phyloP scores from a whole-genome alignment of 2,888 invertebrate species.

The Patella pellucida region DNA sequence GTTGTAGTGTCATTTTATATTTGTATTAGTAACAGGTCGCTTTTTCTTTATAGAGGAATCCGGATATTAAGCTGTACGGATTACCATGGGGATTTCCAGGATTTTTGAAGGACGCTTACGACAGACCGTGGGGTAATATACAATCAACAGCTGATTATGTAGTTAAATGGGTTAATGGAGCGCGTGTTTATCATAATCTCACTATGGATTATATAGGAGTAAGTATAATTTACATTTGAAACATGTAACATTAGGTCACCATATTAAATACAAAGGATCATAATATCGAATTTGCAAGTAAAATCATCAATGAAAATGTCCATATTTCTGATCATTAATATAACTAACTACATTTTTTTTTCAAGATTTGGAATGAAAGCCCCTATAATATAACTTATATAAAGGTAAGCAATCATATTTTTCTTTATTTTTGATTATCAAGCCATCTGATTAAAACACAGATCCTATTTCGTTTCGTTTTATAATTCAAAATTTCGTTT shows the following conservation, averaged over 20 bases:
- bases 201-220: not conserved
- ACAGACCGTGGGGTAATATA: constrained; percentile 1
- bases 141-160: not conserved
- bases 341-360: not conserved
- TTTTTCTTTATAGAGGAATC: not conserved
- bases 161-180: not conserved
- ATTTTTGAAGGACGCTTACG: not conserved
- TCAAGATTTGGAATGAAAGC: not conserved
- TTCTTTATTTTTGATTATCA: no score
- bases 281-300: no score
- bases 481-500: no score
- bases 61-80: not conserved
- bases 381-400: not conserved
- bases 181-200: not conserved
- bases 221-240: not conserved
- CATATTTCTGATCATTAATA: no score
- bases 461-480: no score
- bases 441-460: no score
- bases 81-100: constrained; percentile 4
- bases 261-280: no score
- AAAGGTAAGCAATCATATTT: not conserved
- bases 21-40: no score
- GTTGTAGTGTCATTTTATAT: no score
- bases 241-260: no score
- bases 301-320: no score